These are phyloP conservation scores for Eupithecia insigniata DNA, from an alignment of 2,888 invertebrate species.

Conservation along the genomic window DNA sequence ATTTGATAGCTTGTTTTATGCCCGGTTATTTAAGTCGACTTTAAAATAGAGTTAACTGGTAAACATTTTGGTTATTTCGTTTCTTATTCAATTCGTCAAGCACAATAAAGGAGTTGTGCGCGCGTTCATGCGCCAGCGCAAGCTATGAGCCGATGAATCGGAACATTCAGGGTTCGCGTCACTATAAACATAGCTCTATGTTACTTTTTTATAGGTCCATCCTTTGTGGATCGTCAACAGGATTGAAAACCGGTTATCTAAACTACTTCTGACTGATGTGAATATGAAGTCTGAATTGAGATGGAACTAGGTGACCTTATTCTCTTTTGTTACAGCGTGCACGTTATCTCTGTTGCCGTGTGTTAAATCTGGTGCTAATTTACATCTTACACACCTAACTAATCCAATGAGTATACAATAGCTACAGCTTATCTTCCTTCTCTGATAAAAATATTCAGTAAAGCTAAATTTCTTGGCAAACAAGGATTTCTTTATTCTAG, in stretches of 20 bases:
- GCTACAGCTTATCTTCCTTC: neutral
- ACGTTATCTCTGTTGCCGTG: neutral
- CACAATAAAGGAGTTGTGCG: slow-evolving; percentile 43
- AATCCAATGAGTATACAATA: neutral
- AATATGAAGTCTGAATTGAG: neutral
- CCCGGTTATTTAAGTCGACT: neutral
- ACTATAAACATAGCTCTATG: slow-evolving; percentile 42
- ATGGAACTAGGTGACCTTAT: neutral
- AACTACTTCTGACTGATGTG: neutral
- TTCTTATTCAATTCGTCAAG: neutral
- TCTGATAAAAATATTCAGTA: neutral
- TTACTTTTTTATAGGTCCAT: slow-evolving; percentile 59
- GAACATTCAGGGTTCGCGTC: slow-evolving; percentile 51
- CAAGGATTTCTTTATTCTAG: neutral
- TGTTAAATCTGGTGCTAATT: neutral
- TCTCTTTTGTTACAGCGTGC: neutral
- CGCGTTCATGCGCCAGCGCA: slow-evolving; percentile 46
- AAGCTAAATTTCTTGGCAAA: neutral
- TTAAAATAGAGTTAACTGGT: neutral
- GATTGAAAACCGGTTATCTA: slow-evolving; percentile 48
- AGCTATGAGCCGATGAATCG: slow-evolving; percentile 55
- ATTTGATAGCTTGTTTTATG: neutral
- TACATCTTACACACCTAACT: neutral
- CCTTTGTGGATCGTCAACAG: slow-evolving; percentile 65
- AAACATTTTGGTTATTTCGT: neutral